Base-by-base conservation (phyloP, 2,113 vertebrate genomes). In the Telmatochromis bifrenatus region DNA sequence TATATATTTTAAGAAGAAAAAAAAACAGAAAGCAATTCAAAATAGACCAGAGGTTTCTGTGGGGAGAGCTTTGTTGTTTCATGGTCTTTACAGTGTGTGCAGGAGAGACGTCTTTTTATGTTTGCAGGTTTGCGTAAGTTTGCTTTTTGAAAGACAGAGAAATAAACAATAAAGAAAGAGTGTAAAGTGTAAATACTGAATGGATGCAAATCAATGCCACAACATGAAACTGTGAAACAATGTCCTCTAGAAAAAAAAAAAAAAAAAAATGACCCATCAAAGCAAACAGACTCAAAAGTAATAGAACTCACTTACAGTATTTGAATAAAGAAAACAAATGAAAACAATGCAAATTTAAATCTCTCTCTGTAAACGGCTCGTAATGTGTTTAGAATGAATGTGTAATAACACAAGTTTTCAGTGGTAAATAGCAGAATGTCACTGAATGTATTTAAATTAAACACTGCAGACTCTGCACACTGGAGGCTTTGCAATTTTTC, bases 231-330 rank as follows among this genome's bases (percentile, higher is more conserved):
- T 73, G 39, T 26, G 14, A 73, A 45, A 6, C 60, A 35, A 35
- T 35, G 9, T 35, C 6, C 17, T 65, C 31, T 12, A n/a, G 60
- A 65, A 9, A 62, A 62, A 35, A 35, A 2, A 35, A 0, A 6
- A 70, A 7, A 12, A 0, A 0, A 2, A 0, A 1, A 37, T 70
- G 42, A 9, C 37, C 65, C 12, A 70, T 42, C 5, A 70, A 70
- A 70, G 12, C 37, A 42, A 21, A 42, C 12, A 42, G 37, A 70
- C 13, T 45, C 13, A 70, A 14, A 70, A 45, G 8, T 33, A 62
- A 62, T 11, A 33, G 28, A 33, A 19, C 58, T 33, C 1, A 31
- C 4, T 33, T 62, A 62, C 58, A 62, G 28, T 15, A 73, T 45
- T 26, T 15, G 5, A 37, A 9, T 73, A 45, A 73, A 45, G 2